A percentile compares a stretch with the other conserved stretches of the same genome.
phyloP scores from a whole-genome alignment of 2,797 vertebrate species.

The Pantherophis alleghaniensis region DNA sequence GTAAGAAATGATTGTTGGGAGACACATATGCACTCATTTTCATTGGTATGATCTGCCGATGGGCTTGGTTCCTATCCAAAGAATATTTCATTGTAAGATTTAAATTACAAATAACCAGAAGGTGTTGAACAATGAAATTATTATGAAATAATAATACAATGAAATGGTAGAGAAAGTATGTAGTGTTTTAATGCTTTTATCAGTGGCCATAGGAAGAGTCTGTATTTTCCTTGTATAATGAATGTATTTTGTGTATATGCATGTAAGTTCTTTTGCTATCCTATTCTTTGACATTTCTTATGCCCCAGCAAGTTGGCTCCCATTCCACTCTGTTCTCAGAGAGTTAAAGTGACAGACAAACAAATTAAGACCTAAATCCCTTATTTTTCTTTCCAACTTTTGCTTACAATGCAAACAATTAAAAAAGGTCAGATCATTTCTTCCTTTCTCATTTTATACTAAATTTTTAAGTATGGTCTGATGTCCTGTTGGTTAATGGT shows the following conservation, averaged over 20 bases:
- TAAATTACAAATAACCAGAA: neutral
- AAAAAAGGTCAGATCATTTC: neutral
- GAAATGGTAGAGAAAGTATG: neutral
- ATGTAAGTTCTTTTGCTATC: neutral
- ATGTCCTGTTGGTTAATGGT: neutral
- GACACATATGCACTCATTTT: constrained; percentile 11
- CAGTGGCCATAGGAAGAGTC: neutral
- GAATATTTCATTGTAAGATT: neutral
- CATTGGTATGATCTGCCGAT: neutral
- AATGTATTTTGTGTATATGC: neutral
- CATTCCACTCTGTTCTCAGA: neutral
- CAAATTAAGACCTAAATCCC: neutral
- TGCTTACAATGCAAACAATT: neutral
- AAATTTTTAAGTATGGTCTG: neutral
- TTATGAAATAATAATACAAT: neutral
- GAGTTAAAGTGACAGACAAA: neutral
- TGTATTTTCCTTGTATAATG: neutral
- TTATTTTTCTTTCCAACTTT: neutral
- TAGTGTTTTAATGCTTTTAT: neutral
- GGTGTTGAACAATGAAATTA: neutral
- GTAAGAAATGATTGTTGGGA: neutral
- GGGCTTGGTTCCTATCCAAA: constrained; percentile 16
- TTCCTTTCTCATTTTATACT: neutral
- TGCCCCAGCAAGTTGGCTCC: neutral
- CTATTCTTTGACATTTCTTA: neutral